A percentile compares a stretch with the other conserved stretches of the same genome.
phyloP scores from a whole-genome alignment of 2,113 vertebrate genomes.

The Alethe diademata region DNA sequence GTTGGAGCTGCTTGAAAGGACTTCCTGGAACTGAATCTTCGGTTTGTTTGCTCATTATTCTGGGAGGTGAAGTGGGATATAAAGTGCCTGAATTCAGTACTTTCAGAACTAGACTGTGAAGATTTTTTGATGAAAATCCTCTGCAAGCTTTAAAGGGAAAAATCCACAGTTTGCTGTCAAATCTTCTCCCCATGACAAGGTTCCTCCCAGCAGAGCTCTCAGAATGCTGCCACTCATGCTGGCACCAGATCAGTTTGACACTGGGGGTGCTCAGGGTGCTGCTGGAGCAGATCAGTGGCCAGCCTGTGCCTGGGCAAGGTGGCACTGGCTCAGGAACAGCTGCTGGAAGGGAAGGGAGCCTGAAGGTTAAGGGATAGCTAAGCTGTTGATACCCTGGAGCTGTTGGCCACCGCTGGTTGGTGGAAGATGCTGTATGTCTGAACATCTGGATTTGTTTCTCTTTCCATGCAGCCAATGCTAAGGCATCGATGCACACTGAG shows the following conservation, averaged over 20 bases:
- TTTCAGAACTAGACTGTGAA: not conserved
- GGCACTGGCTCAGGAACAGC: not conserved
- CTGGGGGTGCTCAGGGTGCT: not conserved
- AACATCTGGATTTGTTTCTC: not conserved
- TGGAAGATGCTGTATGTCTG: not conserved
- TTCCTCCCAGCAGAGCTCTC: not conserved
- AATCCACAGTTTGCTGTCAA: not conserved
- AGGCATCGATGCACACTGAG: not conserved
- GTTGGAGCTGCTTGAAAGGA: not conserved
- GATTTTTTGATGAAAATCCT: not conserved
- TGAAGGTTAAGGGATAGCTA: not conserved
- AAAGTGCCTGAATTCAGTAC: not conserved
- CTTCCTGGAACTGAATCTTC: not conserved
- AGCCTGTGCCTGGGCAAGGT: not conserved
- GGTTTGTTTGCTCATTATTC: not conserved
- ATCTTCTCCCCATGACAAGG: not conserved
- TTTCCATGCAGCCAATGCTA: not conserved
- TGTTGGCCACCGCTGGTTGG: not conserved
- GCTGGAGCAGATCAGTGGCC: not conserved
- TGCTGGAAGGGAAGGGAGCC: not conserved
- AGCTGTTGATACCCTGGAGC: not conserved
- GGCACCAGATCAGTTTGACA: not conserved
- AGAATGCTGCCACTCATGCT: not conserved
- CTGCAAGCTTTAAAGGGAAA: not conserved
- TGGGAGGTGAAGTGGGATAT: not conserved